phyloP scores from a whole-genome alignment of 2,113 vertebrate genomes.

The Bolborhynchus lineola region DNA sequence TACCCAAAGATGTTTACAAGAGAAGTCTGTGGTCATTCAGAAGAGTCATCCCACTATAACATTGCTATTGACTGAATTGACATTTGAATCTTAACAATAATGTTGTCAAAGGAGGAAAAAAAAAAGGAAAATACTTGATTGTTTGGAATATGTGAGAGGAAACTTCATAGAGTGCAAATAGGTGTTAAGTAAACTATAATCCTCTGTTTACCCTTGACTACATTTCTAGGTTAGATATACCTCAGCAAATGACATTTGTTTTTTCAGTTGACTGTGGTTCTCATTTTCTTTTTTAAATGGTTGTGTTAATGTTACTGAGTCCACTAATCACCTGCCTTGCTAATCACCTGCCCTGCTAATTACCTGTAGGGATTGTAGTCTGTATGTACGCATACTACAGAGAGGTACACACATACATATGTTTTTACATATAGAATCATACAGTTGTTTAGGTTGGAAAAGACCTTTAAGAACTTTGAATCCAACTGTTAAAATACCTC shows the following conservation, averaged over 20 bases:
- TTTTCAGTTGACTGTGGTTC: neutral
- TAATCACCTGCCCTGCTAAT: neutral
- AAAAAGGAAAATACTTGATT: neutral
- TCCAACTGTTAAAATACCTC: neutral
- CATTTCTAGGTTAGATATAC: neutral
- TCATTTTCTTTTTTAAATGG: neutral
- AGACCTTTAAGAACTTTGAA: neutral
- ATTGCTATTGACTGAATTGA: neutral
- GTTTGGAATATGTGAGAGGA: neutral
- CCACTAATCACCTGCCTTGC: neutral
- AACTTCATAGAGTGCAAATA: neutral
- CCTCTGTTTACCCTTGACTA: neutral
- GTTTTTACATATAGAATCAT: neutral
- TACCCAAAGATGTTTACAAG: neutral
- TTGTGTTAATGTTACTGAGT: neutral
- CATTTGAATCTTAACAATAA: neutral
- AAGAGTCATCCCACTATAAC: neutral
- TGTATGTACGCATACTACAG: fast-evolving
- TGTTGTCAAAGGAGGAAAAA: neutral
- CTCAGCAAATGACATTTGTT: neutral
- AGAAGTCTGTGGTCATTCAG: neutral
- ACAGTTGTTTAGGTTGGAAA: neutral
- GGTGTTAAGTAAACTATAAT: neutral
- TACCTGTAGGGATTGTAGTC: neutral
- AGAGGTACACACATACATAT: neutral